These are phyloP conservation scores for Cettia cetti DNA, from an alignment of 2,113 vertebrate genomes.

Conservation along the genomic window DNA sequence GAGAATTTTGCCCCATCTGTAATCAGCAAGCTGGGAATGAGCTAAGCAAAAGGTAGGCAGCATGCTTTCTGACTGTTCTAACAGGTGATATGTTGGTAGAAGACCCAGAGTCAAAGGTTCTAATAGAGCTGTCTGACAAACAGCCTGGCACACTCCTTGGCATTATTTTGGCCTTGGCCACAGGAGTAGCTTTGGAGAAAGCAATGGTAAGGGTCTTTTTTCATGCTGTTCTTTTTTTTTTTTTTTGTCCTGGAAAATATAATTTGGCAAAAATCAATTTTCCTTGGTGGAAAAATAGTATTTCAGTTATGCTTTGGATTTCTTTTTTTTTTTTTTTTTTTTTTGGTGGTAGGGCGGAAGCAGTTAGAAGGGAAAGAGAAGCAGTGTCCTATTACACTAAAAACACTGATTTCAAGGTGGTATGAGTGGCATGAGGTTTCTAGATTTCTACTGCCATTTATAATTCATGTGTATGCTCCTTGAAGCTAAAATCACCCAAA, in stretches of 20 bases:
- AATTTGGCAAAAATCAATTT: background rate
- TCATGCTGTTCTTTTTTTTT: background rate
- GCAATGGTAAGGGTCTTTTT: fast-evolving
- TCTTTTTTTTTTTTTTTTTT: background rate
- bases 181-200: background rate
- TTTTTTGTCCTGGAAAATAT: background rate
- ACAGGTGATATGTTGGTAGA: background rate
- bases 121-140: background rate
- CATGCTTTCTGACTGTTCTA: background rate
- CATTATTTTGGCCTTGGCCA: background rate
- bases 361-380: background rate
- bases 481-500: background rate
- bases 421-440: background rate
- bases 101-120: background rate
- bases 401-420: background rate
- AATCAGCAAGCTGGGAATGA: background rate
- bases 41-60: background rate
- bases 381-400: background rate
- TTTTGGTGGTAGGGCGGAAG: background rate
- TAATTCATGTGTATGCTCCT: background rate
- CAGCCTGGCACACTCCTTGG: background rate
- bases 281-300: background rate
- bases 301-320: background rate
- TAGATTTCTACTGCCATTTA: background rate
- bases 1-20: background rate